Evolutionary conservation across 1,140 invertebrate genomes (phyloP), one percentile per base, ranked within the genome.

Genomic region (Neodiprion pinetum): DNA sequence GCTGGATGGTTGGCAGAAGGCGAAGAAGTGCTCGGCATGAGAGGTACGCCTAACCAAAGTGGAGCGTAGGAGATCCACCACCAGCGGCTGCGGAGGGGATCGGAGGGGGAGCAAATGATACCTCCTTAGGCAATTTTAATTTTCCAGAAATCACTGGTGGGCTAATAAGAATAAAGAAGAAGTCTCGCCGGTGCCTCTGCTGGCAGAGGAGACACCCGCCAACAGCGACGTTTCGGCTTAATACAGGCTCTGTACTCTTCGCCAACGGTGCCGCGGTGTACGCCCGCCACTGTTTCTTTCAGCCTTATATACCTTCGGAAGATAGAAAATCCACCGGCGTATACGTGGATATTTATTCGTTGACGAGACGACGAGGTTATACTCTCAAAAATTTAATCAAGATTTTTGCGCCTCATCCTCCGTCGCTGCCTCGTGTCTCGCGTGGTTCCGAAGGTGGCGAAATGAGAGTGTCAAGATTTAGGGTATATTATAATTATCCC

Each of bases 111-210:
- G 84, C 82, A 84, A 88, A 86, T 85, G 84, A 86, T 86, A 87
- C 83, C 83, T 86, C 87, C 87, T 88, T 86, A 84, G 87, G 87
- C 86, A 86, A 86, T 87, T 88, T 88, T 88, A 88, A 87, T 88
- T 87, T 87, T 86, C 80, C 85, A 86, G 83, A 85, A 88, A 88
- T 87, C 86, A 86, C 84, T 86, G 85, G 83, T 87, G 84, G 83
- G 82, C 85, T 87, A 88, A 88, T 87, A 88, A 87, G 84, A 86
- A 87, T 86, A 84, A 87, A 86, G 84, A 87, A 86, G 84, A 87
- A 81, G 84, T 85, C 17, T 69, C 67, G 80, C 84, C 53, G 70
- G 40, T 61, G 70, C 21, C 11, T 21, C 61, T 69, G 68, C 12
- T 12, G 28, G 70, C 53, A 77, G 68, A 77, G 48, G 71, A 70